Evolutionary conservation across 2,888 invertebrate genomes (phyloP).

Genomic region (Polietes domitor): DNA sequence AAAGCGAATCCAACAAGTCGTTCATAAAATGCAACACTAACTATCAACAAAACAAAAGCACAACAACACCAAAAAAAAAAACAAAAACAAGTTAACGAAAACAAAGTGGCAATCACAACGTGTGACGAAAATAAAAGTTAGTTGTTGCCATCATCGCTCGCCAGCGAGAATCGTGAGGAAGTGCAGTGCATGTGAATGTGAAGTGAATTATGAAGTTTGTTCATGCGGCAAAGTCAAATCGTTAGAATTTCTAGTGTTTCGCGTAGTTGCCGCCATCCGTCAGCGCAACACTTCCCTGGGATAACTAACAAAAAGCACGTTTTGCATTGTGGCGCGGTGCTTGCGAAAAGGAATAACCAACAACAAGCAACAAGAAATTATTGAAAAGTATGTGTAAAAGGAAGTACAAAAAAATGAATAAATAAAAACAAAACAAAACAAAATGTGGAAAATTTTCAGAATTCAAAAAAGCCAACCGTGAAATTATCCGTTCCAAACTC

Average conservation of each 20-base stretch:
- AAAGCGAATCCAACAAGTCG: constrained; percentile 3
- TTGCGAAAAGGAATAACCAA: too few relatives aligned
- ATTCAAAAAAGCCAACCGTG: background rate
- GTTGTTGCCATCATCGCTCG: background rate
- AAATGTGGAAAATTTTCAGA: background rate
- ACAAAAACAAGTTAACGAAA: background rate
- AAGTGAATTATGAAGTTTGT: background rate
- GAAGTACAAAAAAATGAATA: background rate
- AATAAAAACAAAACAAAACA: background rate
- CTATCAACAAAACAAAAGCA: background rate
- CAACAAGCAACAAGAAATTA: background rate
- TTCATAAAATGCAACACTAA: background rate
- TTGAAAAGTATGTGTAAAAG: background rate
- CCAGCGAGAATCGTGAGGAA: background rate
- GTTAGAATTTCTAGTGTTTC: background rate
- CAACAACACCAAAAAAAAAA: background rate
- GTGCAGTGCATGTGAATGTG: background rate
- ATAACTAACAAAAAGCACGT: background rate
- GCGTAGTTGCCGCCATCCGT: background rate
- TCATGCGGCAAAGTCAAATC: background rate
- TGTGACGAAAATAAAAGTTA: background rate
- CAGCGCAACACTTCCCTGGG: too few relatives aligned
- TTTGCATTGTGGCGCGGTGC: background rate
- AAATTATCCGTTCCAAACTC: background rate
- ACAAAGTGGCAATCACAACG: constrained; percentile 11